Evolutionary conservation across 2,113 vertebrate genomes (phyloP), one percentile per base, ranked within the genome.

Genomic region (Chlorodrepanis virens): DNA sequence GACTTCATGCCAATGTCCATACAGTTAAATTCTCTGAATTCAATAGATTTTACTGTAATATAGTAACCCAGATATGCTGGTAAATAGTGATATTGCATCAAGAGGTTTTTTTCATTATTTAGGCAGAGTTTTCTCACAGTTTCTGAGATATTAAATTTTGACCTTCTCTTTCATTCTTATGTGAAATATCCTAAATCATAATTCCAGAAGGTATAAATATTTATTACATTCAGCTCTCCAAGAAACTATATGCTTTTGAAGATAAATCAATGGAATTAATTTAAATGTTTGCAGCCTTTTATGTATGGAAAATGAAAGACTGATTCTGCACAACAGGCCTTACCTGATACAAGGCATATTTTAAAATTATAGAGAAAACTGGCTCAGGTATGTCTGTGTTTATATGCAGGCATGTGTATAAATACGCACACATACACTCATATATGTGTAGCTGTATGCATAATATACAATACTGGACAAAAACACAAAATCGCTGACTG

Each of bases 401-500:
- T 67, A 37, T 12, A 14, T 9, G 12, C 14, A 31, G 12, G 9
- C 29, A 5, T 57, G 20, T 47, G 14, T 17, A 18, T 10, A 23
- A 4, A 61, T 70, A 27, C 20, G 20, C 20, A 52, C 14, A 17
- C 19, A 6, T 5, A 18, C 6, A 49, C 3, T 27, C 6, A 39
- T 1, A 5, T 3, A 27, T 4, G 7, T 44, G 12, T 29, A 39
- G 11, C n/a, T 52, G 11, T 35, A 27, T 35, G 9, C 2, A 23
- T 35, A 22, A 29, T 27, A 11, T 11, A 16, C 31, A 74, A 5
- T n/a, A 57, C 54, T 39, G 56, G 56, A 37, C 14, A 78, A 85
- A 84, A 11, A 8, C 22, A 27, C 0, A 0, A 17, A 45, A 53
- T 16, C 44, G 35, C 10, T 72, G 59, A 54, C 23, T 50, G 1